Evolutionary conservation across 2,888 invertebrate species (phyloP), one percentile per base, ranked within the genome.

Genomic region (Dastarcus helophoroides): DNA sequence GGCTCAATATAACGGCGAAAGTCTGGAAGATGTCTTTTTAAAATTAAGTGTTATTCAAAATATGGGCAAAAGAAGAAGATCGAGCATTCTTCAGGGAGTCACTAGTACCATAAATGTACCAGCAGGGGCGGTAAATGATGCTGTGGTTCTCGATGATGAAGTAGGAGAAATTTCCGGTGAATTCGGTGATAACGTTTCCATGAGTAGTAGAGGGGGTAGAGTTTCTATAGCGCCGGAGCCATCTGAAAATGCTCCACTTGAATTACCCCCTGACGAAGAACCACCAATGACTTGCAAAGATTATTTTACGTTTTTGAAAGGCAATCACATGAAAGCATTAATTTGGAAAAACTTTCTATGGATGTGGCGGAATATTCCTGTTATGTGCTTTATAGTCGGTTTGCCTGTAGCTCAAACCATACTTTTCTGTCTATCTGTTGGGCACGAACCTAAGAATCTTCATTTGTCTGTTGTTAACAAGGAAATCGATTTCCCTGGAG

Each of bases 291-390:
- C 67, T 29, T 62, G 65, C 43, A 37, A 31, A 2, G 73, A 78
- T 37, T 65, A 68, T 37, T 63, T 54, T 27, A 74, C 73, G 56
- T 71, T 81, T 21, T 68, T 82, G 60, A 69, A 79, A 45, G 62
- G 67, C 40, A 65, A 73, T 49, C 80, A 84, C 47, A 79, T 86
- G 77, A 76, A 76, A 44, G 85, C 88, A 1, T 60, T 89, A 12
- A 71, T 88, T 25, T 86, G 88, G 83, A 90, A 89, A 58, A 89
- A 89, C 56, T 80, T 84, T 49, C 65, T 86, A 30, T 83, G 85
- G 73, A 76, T 89, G 68, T 76, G 81, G 66, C 71, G 89, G 47
- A 89, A 89, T 60, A 73, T 79, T 39, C 78, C 81, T 1, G 72
- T 89, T 19, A 74, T 93, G 69, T 58, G 80, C 25, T 91, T 91